Evolutionary conservation across 2,888 invertebrate genomes (phyloP).

Genomic region (Andrena flavipes): DNA sequence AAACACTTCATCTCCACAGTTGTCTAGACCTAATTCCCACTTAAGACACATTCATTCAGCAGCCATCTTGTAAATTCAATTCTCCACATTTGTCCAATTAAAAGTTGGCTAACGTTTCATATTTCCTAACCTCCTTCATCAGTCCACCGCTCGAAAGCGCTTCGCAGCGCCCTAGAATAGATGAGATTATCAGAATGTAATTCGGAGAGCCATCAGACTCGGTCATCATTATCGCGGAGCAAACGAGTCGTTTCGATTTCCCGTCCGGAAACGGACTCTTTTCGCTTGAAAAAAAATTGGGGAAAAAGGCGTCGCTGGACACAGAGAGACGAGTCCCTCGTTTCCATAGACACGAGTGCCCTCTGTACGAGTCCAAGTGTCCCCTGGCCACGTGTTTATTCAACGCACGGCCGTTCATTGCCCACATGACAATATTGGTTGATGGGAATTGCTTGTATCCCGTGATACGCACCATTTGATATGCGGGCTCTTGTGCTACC

Average conservation of each 20-base stretch:
- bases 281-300: not conserved
- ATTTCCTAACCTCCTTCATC: too few relatives aligned
- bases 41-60: too few relatives aligned
- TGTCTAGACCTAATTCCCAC: too few relatives aligned
- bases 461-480: conserved; percentile 84
- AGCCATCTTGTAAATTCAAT: too few relatives aligned
- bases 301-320: not conserved
- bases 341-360: conserved; percentile 68
- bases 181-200: too few relatives aligned
- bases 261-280: conserved; percentile 3
- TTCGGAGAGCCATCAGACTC: not conserved
- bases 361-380: conserved; percentile 59
- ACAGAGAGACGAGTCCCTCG: conserved; percentile 44
- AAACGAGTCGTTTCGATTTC: conserved; percentile 12
- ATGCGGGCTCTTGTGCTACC: conserved; percentile 78
- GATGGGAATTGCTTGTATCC: conserved; percentile 84
- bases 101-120: not conserved
- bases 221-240: conserved; percentile 2
- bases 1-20: too few relatives aligned
- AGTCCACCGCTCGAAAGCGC: too few relatives aligned
- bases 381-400: conserved; percentile 81
- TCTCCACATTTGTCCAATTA: not conserved
- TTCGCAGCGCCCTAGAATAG: too few relatives aligned
- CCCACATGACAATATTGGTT: conserved; percentile 84
- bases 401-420: conserved; percentile 83